A percentile compares a stretch with the other conserved stretches of the same genome.
Evolutionary conservation across 1,140 invertebrate genomes (phyloP).

Genomic region (Sogatella furcifera): DNA sequence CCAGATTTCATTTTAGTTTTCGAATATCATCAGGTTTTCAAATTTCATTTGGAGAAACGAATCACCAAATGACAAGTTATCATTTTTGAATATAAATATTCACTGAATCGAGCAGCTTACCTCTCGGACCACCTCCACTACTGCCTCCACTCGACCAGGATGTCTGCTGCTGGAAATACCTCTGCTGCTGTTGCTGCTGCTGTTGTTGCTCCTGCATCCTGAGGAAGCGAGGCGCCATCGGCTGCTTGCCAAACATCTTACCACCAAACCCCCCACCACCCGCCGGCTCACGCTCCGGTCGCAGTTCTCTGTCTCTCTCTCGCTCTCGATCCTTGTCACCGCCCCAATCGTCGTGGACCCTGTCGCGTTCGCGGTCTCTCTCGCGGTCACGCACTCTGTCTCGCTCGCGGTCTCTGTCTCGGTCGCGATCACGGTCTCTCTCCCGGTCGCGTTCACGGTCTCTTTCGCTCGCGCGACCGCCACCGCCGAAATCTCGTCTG

Average conservation of each 20-base stretch:
- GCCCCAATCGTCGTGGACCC: constrained; percentile 18
- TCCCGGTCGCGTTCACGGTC: too few species aligned
- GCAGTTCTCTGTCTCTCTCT: neutral
- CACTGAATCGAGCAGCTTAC: neutral
- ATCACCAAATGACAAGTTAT: too few species aligned
- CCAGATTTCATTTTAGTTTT: too few species aligned
- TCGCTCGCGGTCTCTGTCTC: too few species aligned
- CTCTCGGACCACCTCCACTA: constrained; percentile 28
- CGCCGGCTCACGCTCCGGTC: constrained; percentile 26
- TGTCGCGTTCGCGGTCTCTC: constrained; percentile 24
- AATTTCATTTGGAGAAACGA: too few species aligned
- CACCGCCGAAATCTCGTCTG: too few species aligned
- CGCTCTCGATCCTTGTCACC: constrained; percentile 8
- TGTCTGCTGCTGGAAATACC: too few species aligned
- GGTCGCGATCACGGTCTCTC: too few species aligned
- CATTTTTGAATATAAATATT: too few species aligned
- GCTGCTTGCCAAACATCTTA: constrained; percentile 39
- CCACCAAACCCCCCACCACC: constrained; percentile 46
- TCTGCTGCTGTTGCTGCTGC: constrained; percentile 20
- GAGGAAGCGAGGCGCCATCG: constrained; percentile 72
- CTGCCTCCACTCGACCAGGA: constrained; percentile 14
- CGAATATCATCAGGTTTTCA: too few species aligned
- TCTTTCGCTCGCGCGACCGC: too few species aligned
- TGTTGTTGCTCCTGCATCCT: constrained; percentile 52
- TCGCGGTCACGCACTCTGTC: constrained; percentile 32